Evolutionary conservation across 35 echinoderm and acorn worm species (phyloP), one percentile per base, ranked within the genome.

Genomic region (Ophiothrix spiculata): DNA sequence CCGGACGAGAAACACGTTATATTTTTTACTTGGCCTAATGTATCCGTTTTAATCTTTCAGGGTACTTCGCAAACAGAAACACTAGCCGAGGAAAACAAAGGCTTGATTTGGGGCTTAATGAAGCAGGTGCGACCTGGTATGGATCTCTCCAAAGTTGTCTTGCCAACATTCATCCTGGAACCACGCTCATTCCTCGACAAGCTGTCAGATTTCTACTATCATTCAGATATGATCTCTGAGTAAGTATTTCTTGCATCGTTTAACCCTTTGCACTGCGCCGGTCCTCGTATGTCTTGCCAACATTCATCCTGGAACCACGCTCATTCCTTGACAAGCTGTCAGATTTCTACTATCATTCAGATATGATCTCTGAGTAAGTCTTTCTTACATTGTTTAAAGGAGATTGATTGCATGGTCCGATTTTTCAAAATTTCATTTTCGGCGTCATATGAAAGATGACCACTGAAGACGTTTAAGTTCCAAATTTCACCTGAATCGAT

Each of bases 51-150:
- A n/a, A n/a, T 80, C 17, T 0, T n/a, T n/a, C 85, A 94, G 96
- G 92, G 91, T 15, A 86, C 56, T 64, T 94, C 92, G 4, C 96
- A 99, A 86, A 91, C 92, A 39, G 96, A 99, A 35, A 94, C 96
- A 0, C 46, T 99, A 21, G 96, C 56, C 19, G 96, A 99, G 23
- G 96, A 99, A 75, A 99, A 94, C 56, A 99, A 99, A 85, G 81
- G 96, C 80, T 74, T 94, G 8, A 89, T 94, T 79, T 94, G 92
- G 96, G 78, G 60, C 35, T 73, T 99, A 79, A 94, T 99, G 79
- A 99, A 99, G 69, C 96, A 99, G 83, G 96, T 99, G 35, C 75
- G 96, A 37, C 96, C 96, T 1, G 96, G 96, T 2, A 99, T 99
- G 96, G 96, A 99, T 73, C 92, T 99, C 29, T 99, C 96, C 25